Conservation (phyloP, 2,888 invertebrate genomes). For the Zygothrica quintamaculata region DNA sequence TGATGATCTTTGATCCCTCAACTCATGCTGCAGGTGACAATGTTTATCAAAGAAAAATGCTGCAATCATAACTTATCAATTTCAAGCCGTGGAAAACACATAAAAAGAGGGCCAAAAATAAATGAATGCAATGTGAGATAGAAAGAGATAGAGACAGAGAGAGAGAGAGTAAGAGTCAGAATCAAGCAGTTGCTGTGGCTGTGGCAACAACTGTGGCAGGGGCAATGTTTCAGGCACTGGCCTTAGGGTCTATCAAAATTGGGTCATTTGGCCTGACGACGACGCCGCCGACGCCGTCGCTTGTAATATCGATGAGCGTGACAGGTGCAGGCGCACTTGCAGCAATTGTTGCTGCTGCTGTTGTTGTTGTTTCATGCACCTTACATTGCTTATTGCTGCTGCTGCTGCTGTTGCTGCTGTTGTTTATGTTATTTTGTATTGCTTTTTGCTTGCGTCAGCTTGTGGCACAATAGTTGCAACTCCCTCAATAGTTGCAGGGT, state of each 20-base stretch:
- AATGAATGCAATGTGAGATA: slow-evolving; percentile 26
- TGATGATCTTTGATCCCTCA: slow-evolving; percentile 30
- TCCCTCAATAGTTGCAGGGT: slow-evolving; percentile 63
- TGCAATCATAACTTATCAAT: slow-evolving; percentile 73
- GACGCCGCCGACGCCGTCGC: slow-evolving; percentile 21
- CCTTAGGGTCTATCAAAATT: slow-evolving; percentile 49
- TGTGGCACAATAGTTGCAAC: slow-evolving; percentile 55
- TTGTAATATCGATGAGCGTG: slow-evolving; percentile 74
- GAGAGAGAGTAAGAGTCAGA: slow-evolving; percentile 3
- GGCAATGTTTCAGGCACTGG: slow-evolving; percentile 9
- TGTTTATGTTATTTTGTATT: not conserved
- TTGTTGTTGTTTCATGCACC: slow-evolving; percentile 36
- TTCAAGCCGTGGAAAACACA: slow-evolving; percentile 41
- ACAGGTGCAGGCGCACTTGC: slow-evolving; percentile 73
- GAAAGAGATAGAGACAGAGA: slow-evolving; percentile 2
- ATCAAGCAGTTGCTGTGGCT: slow-evolving; percentile 13
- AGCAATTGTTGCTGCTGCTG: slow-evolving; percentile 38
- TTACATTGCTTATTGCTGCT: slow-evolving; percentile 29
- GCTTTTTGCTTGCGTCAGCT: slow-evolving; percentile 62
- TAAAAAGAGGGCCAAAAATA: slow-evolving; percentile 31
- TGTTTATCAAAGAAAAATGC: slow-evolving; percentile 49
- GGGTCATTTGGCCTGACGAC: slow-evolving; percentile 55
- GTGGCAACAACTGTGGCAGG: slow-evolving; percentile 6
- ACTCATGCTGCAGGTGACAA: slow-evolving; percentile 63
- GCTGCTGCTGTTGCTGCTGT: slow-evolving; percentile 8